phyloP scores from a whole-genome alignment of 23 tunicate genomes.

The Ascidia mentula region DNA sequence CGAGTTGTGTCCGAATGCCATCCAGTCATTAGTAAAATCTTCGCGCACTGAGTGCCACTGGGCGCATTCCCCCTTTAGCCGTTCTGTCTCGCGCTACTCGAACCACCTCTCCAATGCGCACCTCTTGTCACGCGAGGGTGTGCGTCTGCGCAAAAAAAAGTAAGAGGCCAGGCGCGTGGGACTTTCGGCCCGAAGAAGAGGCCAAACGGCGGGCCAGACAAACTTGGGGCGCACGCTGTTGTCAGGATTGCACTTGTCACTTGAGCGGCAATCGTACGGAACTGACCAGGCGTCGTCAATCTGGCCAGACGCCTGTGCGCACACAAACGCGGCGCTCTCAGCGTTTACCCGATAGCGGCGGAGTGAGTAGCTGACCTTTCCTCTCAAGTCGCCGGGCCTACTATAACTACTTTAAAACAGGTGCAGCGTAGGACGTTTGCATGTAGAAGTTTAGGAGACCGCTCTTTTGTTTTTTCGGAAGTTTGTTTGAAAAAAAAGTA shows the following conservation, averaged over 20 bases:
- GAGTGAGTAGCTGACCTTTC: not conserved
- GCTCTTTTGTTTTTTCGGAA: too few relatives aligned
- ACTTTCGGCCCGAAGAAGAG: not conserved
- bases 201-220: constrained; percentile 8
- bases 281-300: not conserved
- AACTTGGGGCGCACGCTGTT: constrained; percentile 7
- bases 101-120: not conserved
- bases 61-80: not conserved
- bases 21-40: not conserved
- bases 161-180: constrained; percentile 1
- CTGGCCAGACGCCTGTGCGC: not conserved
- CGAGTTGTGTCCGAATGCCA: not conserved
- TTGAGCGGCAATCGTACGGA: constrained; percentile 7
- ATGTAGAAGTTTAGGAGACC: too few relatives aligned
- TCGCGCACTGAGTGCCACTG: not conserved
- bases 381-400: too few relatives aligned
- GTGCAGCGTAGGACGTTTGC: too few relatives aligned
- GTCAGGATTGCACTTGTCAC: not conserved
- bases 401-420: too few relatives aligned
- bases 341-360: not conserved
- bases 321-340: not conserved
- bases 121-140: constrained; percentile 9
- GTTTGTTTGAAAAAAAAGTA: too few relatives aligned
- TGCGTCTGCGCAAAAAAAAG: not conserved
- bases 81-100: not conserved